Evolutionary conservation across 2,797 vertebrate species (phyloP).

Genomic region (Toxotes lorentzi): DNA sequence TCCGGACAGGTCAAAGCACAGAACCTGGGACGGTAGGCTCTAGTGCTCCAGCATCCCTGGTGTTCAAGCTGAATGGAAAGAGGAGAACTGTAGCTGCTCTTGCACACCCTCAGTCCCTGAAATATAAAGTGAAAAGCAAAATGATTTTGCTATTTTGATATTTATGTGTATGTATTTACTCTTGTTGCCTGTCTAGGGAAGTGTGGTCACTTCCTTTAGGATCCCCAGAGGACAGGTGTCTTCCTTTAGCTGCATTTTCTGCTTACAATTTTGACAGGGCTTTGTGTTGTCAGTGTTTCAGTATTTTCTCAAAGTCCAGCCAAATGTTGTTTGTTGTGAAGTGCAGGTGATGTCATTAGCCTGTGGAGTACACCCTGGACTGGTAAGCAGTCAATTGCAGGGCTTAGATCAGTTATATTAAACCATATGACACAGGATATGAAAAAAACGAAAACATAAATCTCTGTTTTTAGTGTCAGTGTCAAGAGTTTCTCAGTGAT

Average conservation of each 20-base stretch:
- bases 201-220: not conserved
- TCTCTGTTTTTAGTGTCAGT: too few species aligned
- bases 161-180: not conserved
- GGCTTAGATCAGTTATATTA: too few species aligned
- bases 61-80: slow-evolving; percentile 52
- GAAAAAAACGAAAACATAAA: too few species aligned
- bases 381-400: too few species aligned
- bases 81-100: slow-evolving; percentile 48
- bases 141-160: too few species aligned
- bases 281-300: not conserved
- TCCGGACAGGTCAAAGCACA: slow-evolving; percentile 42
- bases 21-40: slow-evolving; percentile 41
- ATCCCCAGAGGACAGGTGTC: not conserved
- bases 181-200: not conserved
- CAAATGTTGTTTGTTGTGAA: not conserved
- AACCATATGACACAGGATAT: too few species aligned
- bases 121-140: slow-evolving; percentile 14
- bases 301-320: not conserved
- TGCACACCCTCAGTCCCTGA: slow-evolving; percentile 40
- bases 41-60: slow-evolving; percentile 63
- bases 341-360: not conserved
- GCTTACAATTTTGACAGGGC: not conserved
- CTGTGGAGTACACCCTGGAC: too few species aligned
- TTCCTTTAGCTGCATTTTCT: not conserved
- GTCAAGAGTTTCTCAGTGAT: too few species aligned